These are phyloP conservation scores for mouse (Mus musculus) DNA, from an alignment of 2,113 vertebrate species.

Conservation along the genomic window GRCm39 chr17:34184501-34185000, in stretches of 20 bases:
- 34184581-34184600: background rate
- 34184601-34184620: background rate
- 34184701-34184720: constrained; percentile 96
- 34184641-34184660: constrained; percentile 92
- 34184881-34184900: too few species aligned
- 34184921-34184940: too few species aligned
- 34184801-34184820: too few species aligned
- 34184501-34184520: background rate
- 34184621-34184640: constrained; percentile 85
- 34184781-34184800: too few species aligned
- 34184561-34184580: background rate
- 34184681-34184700: constrained; percentile 93
- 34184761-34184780: background rate
- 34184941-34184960: too few species aligned
- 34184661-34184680: constrained; percentile 94
- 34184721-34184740: constrained; percentile 90
- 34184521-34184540: background rate
- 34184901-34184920: too few species aligned
- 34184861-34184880: too few species aligned
- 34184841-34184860: background rate
- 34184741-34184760: constrained; percentile 87
- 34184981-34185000: constrained; percentile 93
- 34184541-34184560: background rate
- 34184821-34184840: background rate
- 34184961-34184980: constrained; percentile 92